Conservation (phyloP, 2,113 vertebrate genomes). For the Bombycilla garrulus region DNA sequence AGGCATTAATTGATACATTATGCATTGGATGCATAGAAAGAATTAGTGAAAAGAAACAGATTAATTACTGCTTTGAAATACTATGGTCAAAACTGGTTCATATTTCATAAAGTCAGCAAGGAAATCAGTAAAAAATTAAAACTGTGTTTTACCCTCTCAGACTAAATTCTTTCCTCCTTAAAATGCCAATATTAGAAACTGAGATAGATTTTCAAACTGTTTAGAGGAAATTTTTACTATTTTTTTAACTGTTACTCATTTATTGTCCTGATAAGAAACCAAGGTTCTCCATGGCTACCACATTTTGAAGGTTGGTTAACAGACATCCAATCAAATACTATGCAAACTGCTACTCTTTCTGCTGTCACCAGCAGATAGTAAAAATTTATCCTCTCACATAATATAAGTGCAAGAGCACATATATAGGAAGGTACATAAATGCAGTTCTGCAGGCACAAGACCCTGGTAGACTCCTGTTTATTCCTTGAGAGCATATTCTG, state of each 20-base stretch:
- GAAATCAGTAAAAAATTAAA: not conserved
- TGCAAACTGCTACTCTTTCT: not conserved
- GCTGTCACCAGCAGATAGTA: not conserved
- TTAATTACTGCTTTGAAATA: not conserved
- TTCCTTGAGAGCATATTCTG: not conserved
- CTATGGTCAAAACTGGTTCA: not conserved
- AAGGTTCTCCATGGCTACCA: not conserved
- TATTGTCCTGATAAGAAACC: not conserved
- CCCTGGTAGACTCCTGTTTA: rapidly evolving
- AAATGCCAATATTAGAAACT: not conserved
- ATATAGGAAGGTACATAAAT: not conserved
- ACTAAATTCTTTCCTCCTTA: not conserved
- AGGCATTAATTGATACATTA: rapidly evolving
- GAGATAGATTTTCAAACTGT: not conserved
- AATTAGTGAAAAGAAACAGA: not conserved
- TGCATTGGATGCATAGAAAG: not conserved
- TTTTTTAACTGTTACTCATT: not conserved
- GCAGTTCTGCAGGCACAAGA: not conserved
- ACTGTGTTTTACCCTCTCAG: not conserved
- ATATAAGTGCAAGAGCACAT: not conserved
- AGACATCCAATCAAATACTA: not conserved
- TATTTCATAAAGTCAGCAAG: not conserved
- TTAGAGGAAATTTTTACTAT: not conserved
- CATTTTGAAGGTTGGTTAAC: not conserved
- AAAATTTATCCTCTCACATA: not conserved